Evolutionary conservation across 2,797 vertebrate species (phyloP).

Genomic region (Eulemur mongoz): DNA sequence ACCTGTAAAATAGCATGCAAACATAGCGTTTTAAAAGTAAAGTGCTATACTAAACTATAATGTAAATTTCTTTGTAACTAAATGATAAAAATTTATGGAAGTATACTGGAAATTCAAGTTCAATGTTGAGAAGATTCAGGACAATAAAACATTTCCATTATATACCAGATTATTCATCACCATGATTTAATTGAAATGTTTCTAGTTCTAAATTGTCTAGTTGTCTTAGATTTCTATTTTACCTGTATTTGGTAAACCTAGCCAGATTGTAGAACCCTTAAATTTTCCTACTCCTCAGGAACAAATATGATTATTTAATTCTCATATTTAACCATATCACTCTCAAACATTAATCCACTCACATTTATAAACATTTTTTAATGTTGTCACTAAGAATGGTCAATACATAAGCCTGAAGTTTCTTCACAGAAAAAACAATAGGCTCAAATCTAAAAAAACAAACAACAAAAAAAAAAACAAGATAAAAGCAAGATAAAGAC

Average conservation of each 20-base stretch:
- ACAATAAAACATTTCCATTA: neutral
- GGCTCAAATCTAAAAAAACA: neutral
- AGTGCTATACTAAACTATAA: neutral
- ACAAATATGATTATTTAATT: neutral
- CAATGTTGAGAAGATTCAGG: neutral
- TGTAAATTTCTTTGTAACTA: neutral
- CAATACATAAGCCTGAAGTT: neutral
- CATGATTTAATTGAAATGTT: neutral
- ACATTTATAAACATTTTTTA: neutral
- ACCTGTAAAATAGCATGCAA: neutral
- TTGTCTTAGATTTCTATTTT: neutral
- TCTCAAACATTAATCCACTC: neutral
- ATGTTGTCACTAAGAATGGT: neutral
- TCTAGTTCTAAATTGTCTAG: neutral
- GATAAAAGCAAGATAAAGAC: neutral
- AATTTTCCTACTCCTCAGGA: neutral
- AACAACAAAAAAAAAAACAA: neutral
- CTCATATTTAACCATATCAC: neutral
- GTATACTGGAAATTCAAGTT: neutral
- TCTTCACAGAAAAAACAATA: neutral
- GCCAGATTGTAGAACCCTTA: neutral
- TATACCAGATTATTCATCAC: neutral
- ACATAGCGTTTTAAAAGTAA: neutral
- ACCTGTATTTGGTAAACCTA: neutral
- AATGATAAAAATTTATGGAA: neutral